phyloP scores from a whole-genome alignment of 2,888 invertebrate genomes.

The Elgonia sp. region DNA sequence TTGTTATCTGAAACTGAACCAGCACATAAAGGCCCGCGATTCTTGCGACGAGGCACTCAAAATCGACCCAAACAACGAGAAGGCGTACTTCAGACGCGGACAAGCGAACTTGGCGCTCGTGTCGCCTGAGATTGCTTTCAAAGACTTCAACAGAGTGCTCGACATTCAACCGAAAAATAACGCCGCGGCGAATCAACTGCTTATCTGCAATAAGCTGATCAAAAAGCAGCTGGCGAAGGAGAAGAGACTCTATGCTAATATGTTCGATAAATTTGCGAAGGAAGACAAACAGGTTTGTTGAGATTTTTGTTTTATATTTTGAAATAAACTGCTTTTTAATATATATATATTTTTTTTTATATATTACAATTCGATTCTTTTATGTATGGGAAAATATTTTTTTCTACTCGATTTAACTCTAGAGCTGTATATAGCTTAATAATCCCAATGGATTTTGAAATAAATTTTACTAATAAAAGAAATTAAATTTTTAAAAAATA shows the following conservation, averaged over 20 bases:
- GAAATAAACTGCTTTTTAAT: too few relatives aligned
- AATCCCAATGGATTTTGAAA: too few relatives aligned
- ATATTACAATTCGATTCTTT: too few relatives aligned
- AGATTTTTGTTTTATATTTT: not conserved
- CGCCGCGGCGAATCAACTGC: conserved; percentile 94
- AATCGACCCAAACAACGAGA: conserved; percentile 93
- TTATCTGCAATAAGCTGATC: conserved; percentile 91
- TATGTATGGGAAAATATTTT: too few relatives aligned
- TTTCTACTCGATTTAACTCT: too few relatives aligned
- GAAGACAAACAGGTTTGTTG: conserved; percentile 90
- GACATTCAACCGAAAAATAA: conserved; percentile 94
- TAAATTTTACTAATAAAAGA: too few relatives aligned
- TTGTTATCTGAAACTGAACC: conserved; percentile 92
- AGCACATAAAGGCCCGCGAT: conserved; percentile 91
- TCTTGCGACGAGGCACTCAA: conserved; percentile 93
- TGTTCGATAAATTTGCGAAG: conserved; percentile 97
- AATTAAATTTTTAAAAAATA: too few relatives aligned
- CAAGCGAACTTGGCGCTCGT: conserved; percentile 92
- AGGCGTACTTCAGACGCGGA: conserved; percentile 96
- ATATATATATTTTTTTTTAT: too few relatives aligned
- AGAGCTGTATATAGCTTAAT: too few relatives aligned
- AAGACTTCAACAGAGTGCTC: conserved; percentile 93
- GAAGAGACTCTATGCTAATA: conserved; percentile 96
- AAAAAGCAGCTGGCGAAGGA: conserved; percentile 93
- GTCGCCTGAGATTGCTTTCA: conserved; percentile 92